Conservation (phyloP, 2,888 invertebrate genomes). For the Allygus modestus region DNA sequence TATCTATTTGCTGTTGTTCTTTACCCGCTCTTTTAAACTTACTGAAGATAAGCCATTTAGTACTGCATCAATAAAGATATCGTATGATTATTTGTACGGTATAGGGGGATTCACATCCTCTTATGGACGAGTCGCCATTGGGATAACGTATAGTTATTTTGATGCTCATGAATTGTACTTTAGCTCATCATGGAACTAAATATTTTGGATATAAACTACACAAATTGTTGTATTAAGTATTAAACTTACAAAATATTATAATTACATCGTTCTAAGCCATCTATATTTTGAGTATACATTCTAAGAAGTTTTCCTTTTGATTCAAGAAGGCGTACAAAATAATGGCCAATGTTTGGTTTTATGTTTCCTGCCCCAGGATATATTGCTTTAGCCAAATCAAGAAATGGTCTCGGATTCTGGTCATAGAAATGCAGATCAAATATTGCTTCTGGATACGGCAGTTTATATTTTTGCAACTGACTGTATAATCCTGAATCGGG, state of each 20-base stretch:
- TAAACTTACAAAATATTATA: slow-evolving; percentile 46
- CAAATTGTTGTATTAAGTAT: too few species aligned
- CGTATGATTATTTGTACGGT: too few species aligned
- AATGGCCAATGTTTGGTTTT: slow-evolving; percentile 83
- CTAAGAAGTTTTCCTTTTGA: slow-evolving; percentile 54
- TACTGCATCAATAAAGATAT: too few species aligned
- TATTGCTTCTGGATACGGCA: slow-evolving; percentile 94
- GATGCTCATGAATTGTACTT: too few species aligned
- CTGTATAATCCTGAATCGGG: slow-evolving; percentile 95
- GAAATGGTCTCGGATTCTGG: slow-evolving; percentile 95
- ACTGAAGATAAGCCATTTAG: too few species aligned
- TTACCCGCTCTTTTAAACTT: too few species aligned
- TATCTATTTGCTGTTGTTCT: too few species aligned
- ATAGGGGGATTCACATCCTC: too few species aligned
- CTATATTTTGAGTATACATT: slow-evolving; percentile 86
- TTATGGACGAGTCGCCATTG: too few species aligned
- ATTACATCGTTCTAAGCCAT: slow-evolving; percentile 87
- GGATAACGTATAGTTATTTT: too few species aligned
- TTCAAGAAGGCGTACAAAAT: slow-evolving; percentile 61
- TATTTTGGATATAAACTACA: too few species aligned
- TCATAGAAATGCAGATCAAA: slow-evolving; percentile 94
- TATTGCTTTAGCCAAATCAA: slow-evolving; percentile 91
- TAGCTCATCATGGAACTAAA: too few species aligned
- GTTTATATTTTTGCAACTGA: slow-evolving; percentile 92
- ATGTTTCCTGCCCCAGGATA: slow-evolving; percentile 86